phyloP scores from a whole-genome alignment of 2,113 vertebrate genomes.

The Parus major region DNA sequence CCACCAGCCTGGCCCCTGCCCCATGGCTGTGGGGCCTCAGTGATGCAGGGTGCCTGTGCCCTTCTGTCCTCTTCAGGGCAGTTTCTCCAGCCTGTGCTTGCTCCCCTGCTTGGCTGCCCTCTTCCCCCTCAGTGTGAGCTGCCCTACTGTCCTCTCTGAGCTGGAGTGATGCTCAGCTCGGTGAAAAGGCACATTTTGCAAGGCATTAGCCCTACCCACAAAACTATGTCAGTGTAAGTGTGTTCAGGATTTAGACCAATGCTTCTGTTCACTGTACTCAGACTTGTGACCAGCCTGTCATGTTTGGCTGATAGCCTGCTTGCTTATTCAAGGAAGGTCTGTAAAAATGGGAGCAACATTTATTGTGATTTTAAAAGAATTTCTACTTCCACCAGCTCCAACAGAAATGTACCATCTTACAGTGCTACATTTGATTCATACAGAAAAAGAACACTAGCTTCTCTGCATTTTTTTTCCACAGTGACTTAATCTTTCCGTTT shows the following conservation, averaged over 20 bases:
- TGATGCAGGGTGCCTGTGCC: not conserved
- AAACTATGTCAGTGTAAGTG: not conserved
- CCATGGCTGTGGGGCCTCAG: fast-evolving
- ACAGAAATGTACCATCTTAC: fast-evolving
- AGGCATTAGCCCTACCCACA: not conserved
- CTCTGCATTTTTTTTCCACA: not conserved
- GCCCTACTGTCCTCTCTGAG: not conserved
- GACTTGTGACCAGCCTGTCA: not conserved
- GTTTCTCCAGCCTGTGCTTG: not conserved
- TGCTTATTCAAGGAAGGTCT: not conserved
- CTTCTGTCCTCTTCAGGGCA: not conserved
- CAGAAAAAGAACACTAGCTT: not conserved
- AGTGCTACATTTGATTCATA: not conserved
- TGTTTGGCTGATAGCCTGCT: not conserved
- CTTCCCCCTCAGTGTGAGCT: fast-evolving
- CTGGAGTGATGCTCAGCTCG: not conserved
- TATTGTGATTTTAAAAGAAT: not conserved
- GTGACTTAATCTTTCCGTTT: not conserved
- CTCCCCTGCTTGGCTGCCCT: fast-evolving
- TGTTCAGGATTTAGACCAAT: not conserved
- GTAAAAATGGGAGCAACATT: not conserved
- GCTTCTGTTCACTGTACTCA: not conserved
- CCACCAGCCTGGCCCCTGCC: not conserved
- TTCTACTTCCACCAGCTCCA: not conserved
- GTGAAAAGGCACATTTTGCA: fast-evolving